A percentile compares a stretch with the other conserved stretches of the same genome.
Evolutionary conservation across 2,888 invertebrate genomes (phyloP).

Genomic region (Invenusta paracnida): DNA sequence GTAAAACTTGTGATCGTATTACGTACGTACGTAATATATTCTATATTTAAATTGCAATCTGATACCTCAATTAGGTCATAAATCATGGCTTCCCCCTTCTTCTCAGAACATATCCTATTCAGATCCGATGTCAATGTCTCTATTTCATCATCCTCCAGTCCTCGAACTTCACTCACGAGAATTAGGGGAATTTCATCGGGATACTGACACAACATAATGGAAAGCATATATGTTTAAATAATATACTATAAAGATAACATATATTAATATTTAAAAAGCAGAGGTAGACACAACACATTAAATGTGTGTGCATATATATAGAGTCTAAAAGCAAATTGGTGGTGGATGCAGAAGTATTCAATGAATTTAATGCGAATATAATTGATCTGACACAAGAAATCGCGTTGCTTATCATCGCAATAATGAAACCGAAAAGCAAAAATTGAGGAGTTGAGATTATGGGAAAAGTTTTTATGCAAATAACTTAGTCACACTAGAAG

Average conservation of each 20-base stretch:
- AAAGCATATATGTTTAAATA: neutral
- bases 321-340: too few species aligned
- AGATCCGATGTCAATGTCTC: neutral
- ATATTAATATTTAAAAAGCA: neutral
- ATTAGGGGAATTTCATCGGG: neutral
- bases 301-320: too few species aligned
- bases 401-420: neutral
- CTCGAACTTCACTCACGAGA: neutral
- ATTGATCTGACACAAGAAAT: neutral
- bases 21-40: neutral
- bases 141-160: neutral
- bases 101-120: neutral
- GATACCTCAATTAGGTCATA: neutral
- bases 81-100: neutral
- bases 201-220: too few species aligned
- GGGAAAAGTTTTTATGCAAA: neutral
- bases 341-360: too few species aligned
- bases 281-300: too few species aligned
- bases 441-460: neutral
- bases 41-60: neutral
- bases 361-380: neutral
- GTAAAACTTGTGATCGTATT: too few species aligned
- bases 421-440: neutral
- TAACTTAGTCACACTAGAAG: too few species aligned
- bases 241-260: neutral